A percentile compares a stretch with the other conserved stretches of the same genome.
Conservation (phyloP, 2,888 invertebrate genomes). For the Heliconius erato region DNA sequence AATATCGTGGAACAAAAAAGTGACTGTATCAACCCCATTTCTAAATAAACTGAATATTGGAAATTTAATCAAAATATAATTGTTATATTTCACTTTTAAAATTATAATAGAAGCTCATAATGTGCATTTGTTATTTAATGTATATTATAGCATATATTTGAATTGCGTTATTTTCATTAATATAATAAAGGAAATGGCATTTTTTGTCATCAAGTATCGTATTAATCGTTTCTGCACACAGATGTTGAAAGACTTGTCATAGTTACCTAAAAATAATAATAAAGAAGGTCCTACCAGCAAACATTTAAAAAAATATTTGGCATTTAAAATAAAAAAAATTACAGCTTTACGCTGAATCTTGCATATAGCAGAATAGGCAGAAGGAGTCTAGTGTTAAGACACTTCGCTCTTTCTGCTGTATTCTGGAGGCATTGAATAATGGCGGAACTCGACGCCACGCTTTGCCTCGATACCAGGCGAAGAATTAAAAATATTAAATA, state of each 20-base stretch:
- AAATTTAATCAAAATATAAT: background rate
- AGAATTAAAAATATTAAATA: no score
- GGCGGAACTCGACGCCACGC: no score
- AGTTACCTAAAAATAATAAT: background rate
- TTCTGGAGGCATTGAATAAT: no score
- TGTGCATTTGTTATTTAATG: background rate
- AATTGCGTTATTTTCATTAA: background rate
- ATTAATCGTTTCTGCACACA: background rate
- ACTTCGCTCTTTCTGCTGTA: no score
- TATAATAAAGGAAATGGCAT: background rate
- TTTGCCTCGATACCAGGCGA: no score
- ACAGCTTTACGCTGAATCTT: no score
- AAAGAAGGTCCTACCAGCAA: background rate
- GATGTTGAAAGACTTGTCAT: background rate
- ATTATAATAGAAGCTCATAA: background rate
- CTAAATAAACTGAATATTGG: conserved; percentile 40
- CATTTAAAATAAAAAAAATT: no score
- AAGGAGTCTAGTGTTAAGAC: no score
- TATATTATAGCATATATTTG: background rate
- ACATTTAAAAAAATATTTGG: no score
- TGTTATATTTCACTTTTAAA: background rate
- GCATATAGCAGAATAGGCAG: no score
- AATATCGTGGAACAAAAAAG: conserved; percentile 74
- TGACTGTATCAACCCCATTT: conserved; percentile 76
- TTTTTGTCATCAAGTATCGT: background rate